Evolutionary conservation across 2,888 invertebrate genomes (phyloP).

Genomic region (Meiosimyza platycephala): DNA sequence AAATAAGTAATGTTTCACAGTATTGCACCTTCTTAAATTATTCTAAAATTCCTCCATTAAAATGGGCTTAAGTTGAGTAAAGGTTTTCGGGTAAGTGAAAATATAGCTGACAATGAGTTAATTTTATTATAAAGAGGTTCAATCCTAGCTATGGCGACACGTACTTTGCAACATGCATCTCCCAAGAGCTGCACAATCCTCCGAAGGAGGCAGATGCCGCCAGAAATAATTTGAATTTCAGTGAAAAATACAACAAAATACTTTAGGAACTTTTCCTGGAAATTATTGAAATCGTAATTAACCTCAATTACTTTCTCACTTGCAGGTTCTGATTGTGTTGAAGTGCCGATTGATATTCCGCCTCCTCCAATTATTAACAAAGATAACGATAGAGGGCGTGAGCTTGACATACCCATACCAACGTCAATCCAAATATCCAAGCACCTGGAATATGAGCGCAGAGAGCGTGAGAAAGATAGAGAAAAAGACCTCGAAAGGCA

Average conservation of each 20-base stretch:
- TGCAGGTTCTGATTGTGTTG: constrained; percentile 67
- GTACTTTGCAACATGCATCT: neutral
- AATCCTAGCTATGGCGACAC: too few species aligned
- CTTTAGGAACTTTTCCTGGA: neutral
- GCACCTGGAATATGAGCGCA: constrained; percentile 51
- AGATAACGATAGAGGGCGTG: constrained; percentile 38
- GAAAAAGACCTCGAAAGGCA: constrained; percentile 44
- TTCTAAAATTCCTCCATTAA: too few species aligned
- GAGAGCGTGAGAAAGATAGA: constrained; percentile 38
- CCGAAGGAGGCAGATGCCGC: constrained; percentile 45
- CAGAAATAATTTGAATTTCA: neutral
- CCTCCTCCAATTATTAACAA: constrained; percentile 40
- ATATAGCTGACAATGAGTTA: too few species aligned
- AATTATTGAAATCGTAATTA: constrained; percentile 10
- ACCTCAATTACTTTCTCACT: constrained; percentile 38
- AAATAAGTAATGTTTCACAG: too few species aligned
- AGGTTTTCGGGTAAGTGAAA: too few species aligned
- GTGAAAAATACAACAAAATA: neutral
- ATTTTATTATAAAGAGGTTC: too few species aligned
- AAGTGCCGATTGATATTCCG: constrained; percentile 62
- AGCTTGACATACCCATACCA: constrained; percentile 50
- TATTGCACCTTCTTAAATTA: too few species aligned
- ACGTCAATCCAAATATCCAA: constrained; percentile 59
- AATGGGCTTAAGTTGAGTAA: too few species aligned
- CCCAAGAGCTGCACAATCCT: constrained; percentile 48